Conservation (phyloP, 35 echinoderm and acorn worm species). For the Amphiura filiformis region DNA sequence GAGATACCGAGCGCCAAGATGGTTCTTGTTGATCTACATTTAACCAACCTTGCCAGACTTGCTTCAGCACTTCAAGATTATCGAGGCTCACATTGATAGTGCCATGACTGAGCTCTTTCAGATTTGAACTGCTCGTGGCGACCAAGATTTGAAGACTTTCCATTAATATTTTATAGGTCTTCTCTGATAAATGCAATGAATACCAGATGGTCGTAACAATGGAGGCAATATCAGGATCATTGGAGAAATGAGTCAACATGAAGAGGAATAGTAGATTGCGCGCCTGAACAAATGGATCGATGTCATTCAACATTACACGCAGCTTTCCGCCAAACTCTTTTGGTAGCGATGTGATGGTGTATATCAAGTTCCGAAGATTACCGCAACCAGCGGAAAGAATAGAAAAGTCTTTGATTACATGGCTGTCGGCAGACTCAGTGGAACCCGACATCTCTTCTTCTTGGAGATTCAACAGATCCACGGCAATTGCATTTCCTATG, state of each 20-base stretch:
- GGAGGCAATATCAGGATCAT: background rate
- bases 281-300: constrained; percentile 47
- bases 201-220: constrained; percentile 44
- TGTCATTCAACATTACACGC: constrained; percentile 45
- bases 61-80: background rate
- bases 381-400: constrained; percentile 55
- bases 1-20: background rate
- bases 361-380: constrained; percentile 44
- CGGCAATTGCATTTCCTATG: background rate
- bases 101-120: constrained; percentile 9
- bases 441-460: background rate
- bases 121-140: background rate
- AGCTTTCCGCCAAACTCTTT: constrained; percentile 48
- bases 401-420: background rate
- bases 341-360: constrained; percentile 61
- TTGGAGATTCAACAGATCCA: background rate
- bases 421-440: background rate
- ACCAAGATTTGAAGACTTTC: constrained; percentile 7
- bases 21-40: background rate
- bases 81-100: background rate
- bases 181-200: constrained; percentile 32
- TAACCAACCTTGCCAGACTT: constrained; percentile 41
- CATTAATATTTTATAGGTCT: constrained; percentile 30
- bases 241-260: constrained; percentile 33
- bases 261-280: constrained; percentile 71